phyloP scores from a whole-genome alignment of 2,888 invertebrate genomes.

The Zygaena filipendulae region DNA sequence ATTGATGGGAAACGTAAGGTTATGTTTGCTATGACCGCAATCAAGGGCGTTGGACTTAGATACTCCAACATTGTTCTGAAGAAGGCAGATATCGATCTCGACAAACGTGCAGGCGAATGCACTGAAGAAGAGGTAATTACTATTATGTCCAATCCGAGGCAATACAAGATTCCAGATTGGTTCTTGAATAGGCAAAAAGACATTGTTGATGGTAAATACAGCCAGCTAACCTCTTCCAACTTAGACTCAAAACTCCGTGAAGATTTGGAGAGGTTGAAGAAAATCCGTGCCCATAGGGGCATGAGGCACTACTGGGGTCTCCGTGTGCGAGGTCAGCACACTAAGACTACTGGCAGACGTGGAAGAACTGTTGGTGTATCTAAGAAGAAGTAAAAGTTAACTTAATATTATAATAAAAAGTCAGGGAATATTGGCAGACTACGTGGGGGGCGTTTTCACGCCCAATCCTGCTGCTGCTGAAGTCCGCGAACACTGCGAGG shows the following conservation, averaged over 20 bases:
- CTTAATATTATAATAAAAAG: no score
- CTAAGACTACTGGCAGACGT: slow-evolving; percentile 99
- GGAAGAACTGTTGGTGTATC: slow-evolving; percentile 99
- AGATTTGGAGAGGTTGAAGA: slow-evolving; percentile 99
- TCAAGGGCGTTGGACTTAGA: slow-evolving; percentile 98
- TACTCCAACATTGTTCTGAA: slow-evolving; percentile 98
- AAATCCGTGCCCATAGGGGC: slow-evolving; percentile 98
- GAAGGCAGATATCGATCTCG: slow-evolving; percentile 97
- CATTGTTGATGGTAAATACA: slow-evolving; percentile 98
- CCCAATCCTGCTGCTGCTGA: no score
- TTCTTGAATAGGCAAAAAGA: slow-evolving; percentile 99
- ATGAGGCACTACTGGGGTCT: slow-evolving; percentile 99
- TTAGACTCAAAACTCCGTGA: slow-evolving; percentile 99
- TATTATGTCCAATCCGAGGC: slow-evolving; percentile 98
- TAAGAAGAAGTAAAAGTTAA: slow-evolving; percentile 95
- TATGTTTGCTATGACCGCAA: slow-evolving; percentile 98
- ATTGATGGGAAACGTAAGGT: slow-evolving; percentile 99
- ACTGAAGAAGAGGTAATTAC: slow-evolving; percentile 98
- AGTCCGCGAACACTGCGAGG: no score
- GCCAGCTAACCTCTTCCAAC: slow-evolving; percentile 91
- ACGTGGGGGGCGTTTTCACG: no score
- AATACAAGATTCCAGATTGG: slow-evolving; percentile 99
- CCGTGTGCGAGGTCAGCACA: slow-evolving; percentile 99
- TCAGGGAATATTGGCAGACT: no score
- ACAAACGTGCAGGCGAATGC: slow-evolving; percentile 98